Evolutionary conservation across 2,113 vertebrate genomes (phyloP).

Genomic region (Hippocampus barbouri): DNA sequence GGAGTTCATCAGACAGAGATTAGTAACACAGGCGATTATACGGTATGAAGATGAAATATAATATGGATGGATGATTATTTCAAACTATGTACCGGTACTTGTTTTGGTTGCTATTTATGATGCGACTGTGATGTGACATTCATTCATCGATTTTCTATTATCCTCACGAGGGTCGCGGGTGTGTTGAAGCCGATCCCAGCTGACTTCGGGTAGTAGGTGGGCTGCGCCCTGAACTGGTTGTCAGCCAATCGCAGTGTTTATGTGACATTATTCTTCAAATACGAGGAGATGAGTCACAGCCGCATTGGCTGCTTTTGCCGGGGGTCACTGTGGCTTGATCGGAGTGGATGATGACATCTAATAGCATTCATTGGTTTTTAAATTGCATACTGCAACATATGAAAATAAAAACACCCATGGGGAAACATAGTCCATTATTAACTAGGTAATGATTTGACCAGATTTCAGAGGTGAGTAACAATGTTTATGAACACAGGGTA

Average conservation of each 20-base stretch:
- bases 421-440: neutral
- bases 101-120: neutral
- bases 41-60: neutral
- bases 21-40: neutral
- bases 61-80: neutral
- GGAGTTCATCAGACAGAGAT: neutral
- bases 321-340: neutral
- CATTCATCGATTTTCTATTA: no score
- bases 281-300: neutral
- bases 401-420: neutral
- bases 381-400: constrained; percentile 2
- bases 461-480: constrained; percentile 9
- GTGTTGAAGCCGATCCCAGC: no score
- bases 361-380: neutral
- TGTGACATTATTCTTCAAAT: neutral
- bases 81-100: neutral
- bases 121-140: neutral
- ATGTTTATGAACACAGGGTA: constrained; percentile 12
- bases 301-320: neutral
- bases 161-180: no score
- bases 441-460: neutral
- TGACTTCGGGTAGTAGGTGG: no score
- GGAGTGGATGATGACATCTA: neutral
- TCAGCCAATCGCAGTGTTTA: no score
- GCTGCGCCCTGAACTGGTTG: no score